These are phyloP conservation scores for Spilogale gracilis DNA, from an alignment of 2,113 vertebrate genomes.

Conservation along the genomic window DNA sequence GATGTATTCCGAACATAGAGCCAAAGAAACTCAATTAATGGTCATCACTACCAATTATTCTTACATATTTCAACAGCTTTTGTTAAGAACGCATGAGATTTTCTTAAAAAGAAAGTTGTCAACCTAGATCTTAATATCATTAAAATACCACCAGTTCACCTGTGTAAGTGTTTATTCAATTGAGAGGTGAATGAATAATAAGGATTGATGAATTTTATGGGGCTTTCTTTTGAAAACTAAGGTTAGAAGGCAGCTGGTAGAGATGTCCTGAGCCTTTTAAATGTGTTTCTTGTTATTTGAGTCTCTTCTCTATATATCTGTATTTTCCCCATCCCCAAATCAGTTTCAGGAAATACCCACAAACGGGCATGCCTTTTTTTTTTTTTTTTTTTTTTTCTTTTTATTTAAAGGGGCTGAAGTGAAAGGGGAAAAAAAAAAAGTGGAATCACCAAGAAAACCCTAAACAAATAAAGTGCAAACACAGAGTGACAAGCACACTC, in stretches of 20 bases:
- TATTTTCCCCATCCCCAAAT: constrained; percentile 27
- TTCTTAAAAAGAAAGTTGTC: constrained; percentile 60
- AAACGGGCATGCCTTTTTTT: constrained; percentile 47
- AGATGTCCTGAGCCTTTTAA: constrained; percentile 60
- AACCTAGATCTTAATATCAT: constrained; percentile 77
- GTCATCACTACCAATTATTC: constrained; percentile 63
- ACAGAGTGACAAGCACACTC: constrained; percentile 92
- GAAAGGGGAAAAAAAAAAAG: constrained; percentile 75
- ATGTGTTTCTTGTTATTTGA: neutral
- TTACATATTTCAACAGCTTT: constrained; percentile 46
- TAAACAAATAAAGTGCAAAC: constrained; percentile 97
- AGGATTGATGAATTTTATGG: constrained; percentile 82
- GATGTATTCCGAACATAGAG: constrained; percentile 41
- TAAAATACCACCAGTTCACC: constrained; percentile 75
- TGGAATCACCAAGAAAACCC: constrained; percentile 89
- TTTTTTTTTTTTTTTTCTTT: constrained; percentile 53
- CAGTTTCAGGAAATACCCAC: constrained; percentile 58
- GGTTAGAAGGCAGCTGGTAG: constrained; percentile 44
- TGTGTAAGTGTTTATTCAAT: constrained; percentile 79
- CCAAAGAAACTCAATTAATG: constrained; percentile 39
- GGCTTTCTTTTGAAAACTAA: constrained; percentile 75
- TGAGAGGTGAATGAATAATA: constrained; percentile 81
- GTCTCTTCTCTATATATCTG: constrained; percentile 13
- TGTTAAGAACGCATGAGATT: constrained; percentile 62
- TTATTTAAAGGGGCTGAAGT: constrained; percentile 72